Percentiles rank a stretch among this genome's conserved stretches.
phyloP scores from a whole-genome alignment of 1,140 invertebrate species.

The Drosophila cardini region DNA sequence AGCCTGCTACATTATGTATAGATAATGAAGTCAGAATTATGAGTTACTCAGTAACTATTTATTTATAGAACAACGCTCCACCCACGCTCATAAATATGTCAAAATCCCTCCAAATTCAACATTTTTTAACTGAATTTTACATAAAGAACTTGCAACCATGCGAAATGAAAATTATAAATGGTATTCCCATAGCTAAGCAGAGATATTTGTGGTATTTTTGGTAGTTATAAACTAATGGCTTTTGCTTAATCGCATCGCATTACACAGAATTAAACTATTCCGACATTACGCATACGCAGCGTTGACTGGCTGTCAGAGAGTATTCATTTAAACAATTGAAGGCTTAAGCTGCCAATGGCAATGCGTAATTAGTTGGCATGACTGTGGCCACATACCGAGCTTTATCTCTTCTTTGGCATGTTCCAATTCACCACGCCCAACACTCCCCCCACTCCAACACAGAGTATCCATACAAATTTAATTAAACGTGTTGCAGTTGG shows the following conservation, averaged over 20 bases:
- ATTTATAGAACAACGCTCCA: too few species aligned
- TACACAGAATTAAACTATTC: slow-evolving; percentile 18
- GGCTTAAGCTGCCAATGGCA: slow-evolving; percentile 35
- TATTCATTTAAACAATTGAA: slow-evolving; percentile 38
- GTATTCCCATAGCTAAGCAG: not conserved
- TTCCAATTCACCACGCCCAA: not conserved
- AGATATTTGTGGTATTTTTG: not conserved
- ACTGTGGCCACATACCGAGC: slow-evolving; percentile 22
- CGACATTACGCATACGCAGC: slow-evolving; percentile 42
- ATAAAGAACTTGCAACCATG: not conserved
- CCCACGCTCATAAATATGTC: not conserved
- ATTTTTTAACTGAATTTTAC: not conserved
- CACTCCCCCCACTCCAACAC: not conserved
- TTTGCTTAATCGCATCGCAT: slow-evolving; percentile 23
- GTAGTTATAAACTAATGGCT: slow-evolving; percentile 16
- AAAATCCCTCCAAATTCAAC: not conserved
- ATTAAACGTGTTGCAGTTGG: slow-evolving; percentile 54
- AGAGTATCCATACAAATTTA: slow-evolving; percentile 46
- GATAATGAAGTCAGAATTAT: too few species aligned
- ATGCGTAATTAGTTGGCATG: slow-evolving; percentile 36
- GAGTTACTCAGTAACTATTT: too few species aligned
- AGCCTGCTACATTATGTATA: too few species aligned
- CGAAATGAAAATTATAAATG: slow-evolving; percentile 1
- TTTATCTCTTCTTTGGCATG: not conserved
- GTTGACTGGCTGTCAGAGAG: slow-evolving; percentile 17